Base-by-base conservation (phyloP, 1,140 invertebrate species). In the Antheraea pernyi region DNA sequence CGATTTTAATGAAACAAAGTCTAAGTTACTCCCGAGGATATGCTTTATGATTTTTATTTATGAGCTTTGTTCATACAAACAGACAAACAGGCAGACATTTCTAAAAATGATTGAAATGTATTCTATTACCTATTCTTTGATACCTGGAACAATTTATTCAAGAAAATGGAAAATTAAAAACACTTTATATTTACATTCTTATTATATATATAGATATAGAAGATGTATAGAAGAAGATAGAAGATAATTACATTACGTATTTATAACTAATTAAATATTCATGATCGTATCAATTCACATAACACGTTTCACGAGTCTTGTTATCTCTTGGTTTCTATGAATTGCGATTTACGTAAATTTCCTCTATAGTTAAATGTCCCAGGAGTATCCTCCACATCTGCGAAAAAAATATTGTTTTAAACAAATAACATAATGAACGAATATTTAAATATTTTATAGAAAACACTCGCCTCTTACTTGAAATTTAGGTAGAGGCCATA, bases 401-500 rank as follows among this genome's bases (percentile, higher is more conserved):
- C 16, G 46, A 53, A 53, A 53, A 53, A 0, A 2, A 2, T 10
- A 53, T n/a, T n/a, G 46, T 53, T 53, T 53, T 6, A 53, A 11
- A 53, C 7, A 16, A 13, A 16, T 53, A 13, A 53, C 13, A 53
- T 53, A 53, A 16, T 53, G 22, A 30, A 2, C 22, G 1, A 30
- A 30, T 30, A 13, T 19, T 22, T 30, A 10, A 30, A 9, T 61
- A 61, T 19, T 61, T 64, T 64, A 64, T 42, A 7, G n/a, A 64
- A n/a, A 42, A 36, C 7, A 61, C 60, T 61, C 39, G 73, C 87
- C 85, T 84, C 72, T 78, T 7, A 71, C 68, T 39, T 82, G 79
- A 77, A 79, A 88, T 75, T 84, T 89, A 3, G 85, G 85, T 19
- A 89, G 58, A 11, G 89, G 89, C 86, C 87, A 89, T 37, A 91